phyloP scores from a whole-genome alignment of 2,113 vertebrate species.

The Acrocephalus kingi region DNA sequence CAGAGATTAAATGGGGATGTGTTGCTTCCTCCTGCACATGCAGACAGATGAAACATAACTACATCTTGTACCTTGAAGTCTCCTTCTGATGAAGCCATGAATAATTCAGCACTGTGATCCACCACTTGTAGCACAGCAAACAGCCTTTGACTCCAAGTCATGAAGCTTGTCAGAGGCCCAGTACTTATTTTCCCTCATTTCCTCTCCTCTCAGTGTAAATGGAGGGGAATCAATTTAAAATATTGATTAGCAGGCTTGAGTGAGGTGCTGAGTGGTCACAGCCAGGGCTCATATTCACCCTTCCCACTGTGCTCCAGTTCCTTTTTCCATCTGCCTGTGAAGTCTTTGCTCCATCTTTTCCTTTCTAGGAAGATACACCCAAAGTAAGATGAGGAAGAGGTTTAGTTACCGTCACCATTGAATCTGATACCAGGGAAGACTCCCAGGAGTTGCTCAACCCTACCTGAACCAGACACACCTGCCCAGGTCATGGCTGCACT shows the following conservation, averaged over 20 bases:
- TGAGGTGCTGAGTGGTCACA: slow-evolving; percentile 29
- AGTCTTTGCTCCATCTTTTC: background rate
- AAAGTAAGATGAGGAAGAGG: background rate
- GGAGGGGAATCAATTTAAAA: slow-evolving; percentile 52
- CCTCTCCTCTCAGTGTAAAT: slow-evolving; percentile 16
- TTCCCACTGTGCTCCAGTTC: background rate
- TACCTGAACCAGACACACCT: background rate
- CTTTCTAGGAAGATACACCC: background rate
- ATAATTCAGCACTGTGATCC: slow-evolving; percentile 38
- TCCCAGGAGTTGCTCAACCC: background rate
- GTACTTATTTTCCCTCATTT: slow-evolving; percentile 33
- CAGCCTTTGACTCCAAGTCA: slow-evolving; percentile 42
- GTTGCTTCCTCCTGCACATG: background rate
- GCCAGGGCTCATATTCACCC: background rate
- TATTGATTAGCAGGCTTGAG: slow-evolving; percentile 29
- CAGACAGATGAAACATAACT: background rate
- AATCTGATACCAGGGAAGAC: background rate
- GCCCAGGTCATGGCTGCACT: background rate
- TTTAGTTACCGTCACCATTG: background rate
- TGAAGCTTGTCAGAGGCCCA: background rate
- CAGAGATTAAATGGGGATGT: background rate
- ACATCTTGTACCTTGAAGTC: background rate
- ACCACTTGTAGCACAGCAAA: slow-evolving; percentile 15
- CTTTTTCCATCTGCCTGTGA: background rate
- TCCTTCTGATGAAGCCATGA: slow-evolving; percentile 19